These are phyloP conservation scores for Hipposideros larvatus DNA, from an alignment of 2,797 vertebrate genomes.

Conservation along the genomic window DNA sequence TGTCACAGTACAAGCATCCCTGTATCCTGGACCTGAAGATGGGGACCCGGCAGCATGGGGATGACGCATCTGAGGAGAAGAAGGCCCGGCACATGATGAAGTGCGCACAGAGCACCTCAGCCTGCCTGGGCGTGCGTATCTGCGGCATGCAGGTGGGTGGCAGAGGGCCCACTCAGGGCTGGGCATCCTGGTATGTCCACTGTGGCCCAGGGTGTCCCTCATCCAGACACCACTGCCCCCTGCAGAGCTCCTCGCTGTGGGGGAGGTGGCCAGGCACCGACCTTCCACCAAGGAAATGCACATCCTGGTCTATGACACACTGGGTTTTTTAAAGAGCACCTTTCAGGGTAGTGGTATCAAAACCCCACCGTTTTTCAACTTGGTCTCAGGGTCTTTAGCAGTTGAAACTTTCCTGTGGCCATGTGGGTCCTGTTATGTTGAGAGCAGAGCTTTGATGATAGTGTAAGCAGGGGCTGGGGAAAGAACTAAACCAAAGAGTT, in stretches of 20 bases:
- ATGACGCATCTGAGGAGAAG: constrained; percentile 89
- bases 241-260: not conserved
- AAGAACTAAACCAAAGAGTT: not conserved
- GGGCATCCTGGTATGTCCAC: accelerated
- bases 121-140: constrained; percentile 87
- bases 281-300: not conserved
- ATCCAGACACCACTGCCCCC: too few relatives aligned
- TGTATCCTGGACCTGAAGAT: constrained; percentile 91
- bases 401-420: not conserved
- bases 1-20: constrained; percentile 88
- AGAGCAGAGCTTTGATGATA: not conserved
- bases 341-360: not conserved
- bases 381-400: not conserved
- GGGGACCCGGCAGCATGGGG: constrained; percentile 90
- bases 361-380: not conserved
- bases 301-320: not conserved
- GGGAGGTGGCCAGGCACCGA: not conserved
- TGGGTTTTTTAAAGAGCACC: not conserved
- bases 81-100: constrained; percentile 89
- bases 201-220: accelerated
- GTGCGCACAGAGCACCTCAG: constrained; percentile 90
- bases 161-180: accelerated
- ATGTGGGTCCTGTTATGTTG: not conserved
- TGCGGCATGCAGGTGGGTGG: constrained; percentile 90
- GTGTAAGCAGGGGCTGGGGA: not conserved